A percentile compares a stretch with the other conserved stretches of the same genome.
phyloP scores from a whole-genome alignment of 2,888 invertebrate species.

The Lochmaea capreae region DNA sequence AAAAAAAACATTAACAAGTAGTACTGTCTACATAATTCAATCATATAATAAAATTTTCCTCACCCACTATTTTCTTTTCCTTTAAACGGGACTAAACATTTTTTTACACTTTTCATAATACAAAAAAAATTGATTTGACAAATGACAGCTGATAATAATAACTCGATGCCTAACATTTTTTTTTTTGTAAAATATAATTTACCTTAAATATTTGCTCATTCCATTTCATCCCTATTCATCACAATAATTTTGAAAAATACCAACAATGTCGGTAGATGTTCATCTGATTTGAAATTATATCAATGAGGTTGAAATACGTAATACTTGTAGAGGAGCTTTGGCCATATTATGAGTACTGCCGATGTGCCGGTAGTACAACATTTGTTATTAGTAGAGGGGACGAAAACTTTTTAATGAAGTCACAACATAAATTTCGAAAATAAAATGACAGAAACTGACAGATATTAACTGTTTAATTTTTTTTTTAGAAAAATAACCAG shows the following conservation, averaged over 20 bases:
- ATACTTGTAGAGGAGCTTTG: slow-evolving; percentile 16
- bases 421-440: slow-evolving; percentile 35
- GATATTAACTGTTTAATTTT: not conserved
- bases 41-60: not conserved
- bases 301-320: slow-evolving; percentile 16
- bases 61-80: slow-evolving; percentile 14
- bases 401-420: slow-evolving; percentile 13
- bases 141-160: slow-evolving; percentile 12
- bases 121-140: slow-evolving; percentile 27
- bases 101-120: slow-evolving; percentile 27
- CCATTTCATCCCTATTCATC: slow-evolving; percentile 20
- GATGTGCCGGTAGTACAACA: slow-evolving; percentile 24
- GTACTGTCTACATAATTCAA: slow-evolving; percentile 2
- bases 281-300: slow-evolving; percentile 18
- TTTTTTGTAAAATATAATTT: slow-evolving; percentile 2
- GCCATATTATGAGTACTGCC: slow-evolving; percentile 24
- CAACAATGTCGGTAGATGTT: slow-evolving; percentile 6
- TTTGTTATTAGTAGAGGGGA: slow-evolving; percentile 1
- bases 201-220: slow-evolving; percentile 18
- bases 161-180: not conserved
- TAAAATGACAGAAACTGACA: slow-evolving; percentile 22
- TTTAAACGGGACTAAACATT: slow-evolving; percentile 14
- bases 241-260: slow-evolving; percentile 1
- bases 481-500: too few species aligned
- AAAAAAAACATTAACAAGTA: too few species aligned